Conservation (phyloP, 2,113 vertebrate species). For the Oxyruncus cristatus region DNA sequence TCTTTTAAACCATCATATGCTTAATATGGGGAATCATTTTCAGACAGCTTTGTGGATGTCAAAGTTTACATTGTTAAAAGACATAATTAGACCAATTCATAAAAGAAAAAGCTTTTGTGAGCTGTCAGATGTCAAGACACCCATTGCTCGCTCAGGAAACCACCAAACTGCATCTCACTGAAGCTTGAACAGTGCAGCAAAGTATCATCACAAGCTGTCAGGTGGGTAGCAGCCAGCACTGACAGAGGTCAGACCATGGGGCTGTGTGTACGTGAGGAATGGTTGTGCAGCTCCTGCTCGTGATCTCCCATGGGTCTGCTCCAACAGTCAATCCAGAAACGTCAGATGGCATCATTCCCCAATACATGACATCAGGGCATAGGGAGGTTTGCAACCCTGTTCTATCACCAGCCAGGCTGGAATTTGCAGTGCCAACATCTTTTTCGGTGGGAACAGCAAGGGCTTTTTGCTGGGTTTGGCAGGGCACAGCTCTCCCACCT, state of each 20-base stretch:
- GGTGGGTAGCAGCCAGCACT: rapidly evolving
- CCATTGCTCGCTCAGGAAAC: background rate
- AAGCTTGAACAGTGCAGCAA: background rate
- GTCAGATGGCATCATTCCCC: background rate
- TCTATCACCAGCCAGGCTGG: background rate
- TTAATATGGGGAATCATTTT: background rate
- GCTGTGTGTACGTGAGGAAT: rapidly evolving
- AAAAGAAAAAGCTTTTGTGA: background rate
- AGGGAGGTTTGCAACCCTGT: background rate
- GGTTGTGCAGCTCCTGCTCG: rapidly evolving
- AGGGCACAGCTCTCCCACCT: background rate
- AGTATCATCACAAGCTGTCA: background rate
- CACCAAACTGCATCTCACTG: background rate
- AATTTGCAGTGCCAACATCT: background rate
- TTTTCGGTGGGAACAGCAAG: background rate
- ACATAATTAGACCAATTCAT: background rate
- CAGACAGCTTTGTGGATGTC: background rate
- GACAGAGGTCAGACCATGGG: background rate
- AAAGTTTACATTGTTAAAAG: background rate
- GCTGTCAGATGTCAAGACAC: background rate
- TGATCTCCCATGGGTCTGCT: background rate
- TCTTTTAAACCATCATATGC: background rate
- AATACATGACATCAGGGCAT: too few relatives aligned
- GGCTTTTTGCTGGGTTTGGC: background rate
- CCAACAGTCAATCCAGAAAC: background rate